Evolutionary conservation across 2,113 vertebrate species (phyloP), one percentile per base, ranked within the genome.

Genomic region (Astatotilapia flaviijosephi): DNA sequence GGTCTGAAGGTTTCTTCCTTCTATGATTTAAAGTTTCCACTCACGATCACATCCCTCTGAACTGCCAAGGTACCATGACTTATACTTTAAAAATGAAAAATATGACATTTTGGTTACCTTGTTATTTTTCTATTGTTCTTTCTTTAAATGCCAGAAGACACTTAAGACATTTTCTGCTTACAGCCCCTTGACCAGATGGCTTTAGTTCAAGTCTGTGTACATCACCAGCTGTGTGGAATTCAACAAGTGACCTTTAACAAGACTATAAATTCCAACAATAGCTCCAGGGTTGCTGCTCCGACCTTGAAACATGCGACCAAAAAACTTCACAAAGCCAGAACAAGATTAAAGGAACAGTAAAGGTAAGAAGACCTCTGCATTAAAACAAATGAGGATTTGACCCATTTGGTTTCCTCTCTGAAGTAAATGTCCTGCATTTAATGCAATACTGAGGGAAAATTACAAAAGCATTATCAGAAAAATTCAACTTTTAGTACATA

Each of bases 231-330:
- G 17, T 51, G 40, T 62, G 26, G 40, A 83, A 79, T 42, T 87
- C 82, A 79, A 83, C 85, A 84, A 90, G 70, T 84, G 90, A 37
- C 86, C 75, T 86, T 90, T 90, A 77, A 86, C 83, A 54, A 77
- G 54, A 82, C 90, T 86, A 79, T 91, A 13, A 83, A 82, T 79
- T 80, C 79, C 37, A 49, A 87, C 68, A 92, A 88, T 89, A 91
- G 89, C 84, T 53, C 54, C 21, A 26, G 88, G 84, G 80, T 80
- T 84, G 47, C 7, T 49, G 84, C 42, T 28, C 54, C 14, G 68
- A 88, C 86, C 84, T 87, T 90, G 80, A 40, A 80, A 83, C 54
- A 77, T 7, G 84, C 53, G 81, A 88, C 83, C 73, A 83, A 47
- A 53, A 79, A 28, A 8, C 21, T 54, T 83, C 15, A 62, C 54